Base-by-base conservation (phyloP, 2,113 vertebrate species). In the Cyphomyrus discorhynchus region DNA sequence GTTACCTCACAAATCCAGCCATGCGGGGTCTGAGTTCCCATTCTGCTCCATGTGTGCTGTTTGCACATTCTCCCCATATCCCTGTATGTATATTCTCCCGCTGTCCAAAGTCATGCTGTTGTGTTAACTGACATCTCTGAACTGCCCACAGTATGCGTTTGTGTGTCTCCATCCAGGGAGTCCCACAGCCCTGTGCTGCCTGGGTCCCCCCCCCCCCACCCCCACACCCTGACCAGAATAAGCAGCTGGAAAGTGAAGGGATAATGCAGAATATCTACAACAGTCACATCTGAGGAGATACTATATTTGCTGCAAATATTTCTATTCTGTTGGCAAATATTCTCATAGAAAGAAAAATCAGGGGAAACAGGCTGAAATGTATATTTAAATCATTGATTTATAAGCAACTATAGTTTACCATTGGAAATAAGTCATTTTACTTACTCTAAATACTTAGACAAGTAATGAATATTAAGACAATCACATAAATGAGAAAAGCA, bases 371-470 rank as follows among this genome's bases (percentile, higher is more conserved):
- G 19, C 17, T n/a, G 86, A 42, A 87, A 87, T 24, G 82, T 90
- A 47, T 50, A 88, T 84, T 56, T 77, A 88, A 53, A 66, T 90
- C 35, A 4, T 46, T 66, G n/a, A 52, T 90, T 88, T 87, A 58
- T 90, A 90, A 89, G 77, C 47, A 77, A 62, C 24, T 39, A 88
- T 24, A 47, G 46, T 88, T 50, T 47, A 80, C 56, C 50, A 47
- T 24, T 8, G 8, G 42, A 83, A 74, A 49, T 50, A n/a, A 85
- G 46, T 24, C 8, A 17, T 52, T 86, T 50, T 50, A 86, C 24
- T 86, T 86, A 50, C n/a, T n/a, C 84, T 50, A 27, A 86, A 86
- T 86, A 47, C 19, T 86, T 86, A 27, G 13, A 86, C 85, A 24
- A 49, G 21, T 66, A 66, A 70, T 70, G 62, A 70, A 70, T 70